Conservation (phyloP, 2,797 vertebrate species). For the Leuciscus waleckii region DNA sequence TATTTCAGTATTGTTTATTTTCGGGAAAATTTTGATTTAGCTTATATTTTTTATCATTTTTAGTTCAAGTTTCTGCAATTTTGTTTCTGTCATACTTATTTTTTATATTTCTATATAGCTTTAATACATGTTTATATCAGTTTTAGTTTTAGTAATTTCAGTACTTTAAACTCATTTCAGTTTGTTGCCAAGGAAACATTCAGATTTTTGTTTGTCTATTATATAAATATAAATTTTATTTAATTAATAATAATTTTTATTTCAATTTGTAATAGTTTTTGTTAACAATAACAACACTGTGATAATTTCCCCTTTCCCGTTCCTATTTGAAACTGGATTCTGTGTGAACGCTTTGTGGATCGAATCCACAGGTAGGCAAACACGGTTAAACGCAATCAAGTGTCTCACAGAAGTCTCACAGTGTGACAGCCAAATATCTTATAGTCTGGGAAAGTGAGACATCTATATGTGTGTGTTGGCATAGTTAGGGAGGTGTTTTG, state of each 20-base stretch:
- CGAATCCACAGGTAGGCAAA: neutral
- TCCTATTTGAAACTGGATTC: conserved; percentile 21
- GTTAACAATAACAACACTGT: neutral
- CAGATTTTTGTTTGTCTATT: neutral
- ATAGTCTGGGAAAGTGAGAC: conserved; percentile 19
- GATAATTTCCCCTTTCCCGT: neutral
- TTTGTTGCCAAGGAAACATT: neutral
- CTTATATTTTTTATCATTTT: neutral
- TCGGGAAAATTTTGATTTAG: neutral
- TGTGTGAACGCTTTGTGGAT: neutral
- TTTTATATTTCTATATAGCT: neutral
- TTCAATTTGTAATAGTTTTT: neutral
- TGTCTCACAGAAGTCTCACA: neutral
- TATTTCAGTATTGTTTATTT: neutral
- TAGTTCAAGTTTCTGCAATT: neutral
- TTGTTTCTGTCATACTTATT: neutral
- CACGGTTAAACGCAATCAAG: neutral
- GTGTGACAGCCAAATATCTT: conserved; percentile 13
- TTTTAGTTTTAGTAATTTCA: neutral
- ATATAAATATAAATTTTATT: neutral
- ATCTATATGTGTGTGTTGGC: conserved; percentile 29
- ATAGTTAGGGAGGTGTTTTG: conserved; percentile 58
- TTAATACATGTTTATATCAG: neutral
- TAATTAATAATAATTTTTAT: too few species aligned
- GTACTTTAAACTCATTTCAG: neutral